phyloP scores from a whole-genome alignment of 2,888 invertebrate species.

The Lasioglossum oenotherae region DNA sequence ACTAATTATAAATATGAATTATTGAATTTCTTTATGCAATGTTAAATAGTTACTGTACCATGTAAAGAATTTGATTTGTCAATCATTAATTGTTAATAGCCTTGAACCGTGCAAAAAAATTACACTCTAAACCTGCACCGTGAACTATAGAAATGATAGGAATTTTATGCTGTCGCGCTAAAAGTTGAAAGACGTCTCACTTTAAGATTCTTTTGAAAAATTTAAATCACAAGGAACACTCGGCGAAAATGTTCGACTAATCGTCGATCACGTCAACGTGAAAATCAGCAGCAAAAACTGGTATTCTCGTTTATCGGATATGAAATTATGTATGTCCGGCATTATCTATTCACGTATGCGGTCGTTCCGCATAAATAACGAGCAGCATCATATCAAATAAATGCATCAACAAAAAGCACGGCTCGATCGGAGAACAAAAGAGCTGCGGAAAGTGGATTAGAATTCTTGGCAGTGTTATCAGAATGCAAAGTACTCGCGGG shows the following conservation, averaged over 20 bases:
- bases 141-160: neutral
- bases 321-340: neutral
- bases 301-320: neutral
- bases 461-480: constrained; percentile 20
- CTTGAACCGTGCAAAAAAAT: too few species aligned
- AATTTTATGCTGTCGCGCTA: neutral
- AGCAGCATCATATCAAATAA: neutral
- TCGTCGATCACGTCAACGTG: neutral
- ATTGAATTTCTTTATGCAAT: too few species aligned
- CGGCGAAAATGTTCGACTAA: neutral
- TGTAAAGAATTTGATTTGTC: too few species aligned
- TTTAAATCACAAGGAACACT: neutral
- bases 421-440: constrained; percentile 9
- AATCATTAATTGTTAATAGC: too few species aligned
- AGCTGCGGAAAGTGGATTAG: constrained; percentile 10
- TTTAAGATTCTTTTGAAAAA: neutral
- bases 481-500: neutral
- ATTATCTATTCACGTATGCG: neutral
- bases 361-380: neutral
- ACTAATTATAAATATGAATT: too few species aligned
- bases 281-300: neutral
- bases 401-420: neutral
- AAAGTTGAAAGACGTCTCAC: neutral
- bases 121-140: too few species aligned
- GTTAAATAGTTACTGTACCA: too few species aligned